A percentile compares a stretch with the other conserved stretches of the same genome.
These are phyloP conservation scores for Pontoporia blainvillei DNA, from an alignment of 2,113 vertebrate species.

Conservation along the genomic window DNA sequence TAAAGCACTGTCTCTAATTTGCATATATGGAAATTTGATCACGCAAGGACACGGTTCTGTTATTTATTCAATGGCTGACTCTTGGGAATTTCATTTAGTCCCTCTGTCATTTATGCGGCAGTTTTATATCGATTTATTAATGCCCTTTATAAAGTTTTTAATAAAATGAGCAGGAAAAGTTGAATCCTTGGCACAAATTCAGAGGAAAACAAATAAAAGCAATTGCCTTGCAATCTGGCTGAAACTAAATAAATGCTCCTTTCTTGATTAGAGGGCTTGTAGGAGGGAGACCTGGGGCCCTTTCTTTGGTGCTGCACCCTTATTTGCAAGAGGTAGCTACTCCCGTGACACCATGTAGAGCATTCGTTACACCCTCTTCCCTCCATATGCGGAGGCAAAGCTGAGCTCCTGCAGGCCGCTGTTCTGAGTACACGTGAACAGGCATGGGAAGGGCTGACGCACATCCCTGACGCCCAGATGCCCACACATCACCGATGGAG, in stretches of 20 bases:
- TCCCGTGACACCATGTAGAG: rapidly evolving
- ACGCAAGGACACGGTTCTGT: background rate
- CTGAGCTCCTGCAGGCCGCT: background rate
- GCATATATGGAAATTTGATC: constrained; percentile 20
- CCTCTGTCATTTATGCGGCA: constrained; percentile 17
- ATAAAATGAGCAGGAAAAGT: constrained; percentile 46
- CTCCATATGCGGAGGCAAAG: background rate
- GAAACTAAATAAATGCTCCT: background rate
- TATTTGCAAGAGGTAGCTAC: background rate
- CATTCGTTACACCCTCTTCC: background rate
- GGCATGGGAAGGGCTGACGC: background rate
- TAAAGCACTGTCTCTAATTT: background rate
- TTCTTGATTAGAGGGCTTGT: background rate
- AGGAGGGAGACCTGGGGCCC: background rate
- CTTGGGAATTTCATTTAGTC: constrained; percentile 47
- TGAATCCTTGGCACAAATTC: constrained; percentile 25
- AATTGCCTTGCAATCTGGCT: background rate
- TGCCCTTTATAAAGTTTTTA: constrained; percentile 39
- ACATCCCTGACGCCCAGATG: background rate
- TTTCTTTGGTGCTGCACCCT: background rate
- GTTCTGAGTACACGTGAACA: background rate
- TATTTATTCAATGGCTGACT: background rate
- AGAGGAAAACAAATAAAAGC: constrained; percentile 17
- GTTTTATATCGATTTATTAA: constrained; percentile 45
- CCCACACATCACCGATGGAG: background rate